Evolutionary conservation across 2,113 vertebrate genomes (phyloP).

Genomic region (Corythornis madagascariensis): DNA sequence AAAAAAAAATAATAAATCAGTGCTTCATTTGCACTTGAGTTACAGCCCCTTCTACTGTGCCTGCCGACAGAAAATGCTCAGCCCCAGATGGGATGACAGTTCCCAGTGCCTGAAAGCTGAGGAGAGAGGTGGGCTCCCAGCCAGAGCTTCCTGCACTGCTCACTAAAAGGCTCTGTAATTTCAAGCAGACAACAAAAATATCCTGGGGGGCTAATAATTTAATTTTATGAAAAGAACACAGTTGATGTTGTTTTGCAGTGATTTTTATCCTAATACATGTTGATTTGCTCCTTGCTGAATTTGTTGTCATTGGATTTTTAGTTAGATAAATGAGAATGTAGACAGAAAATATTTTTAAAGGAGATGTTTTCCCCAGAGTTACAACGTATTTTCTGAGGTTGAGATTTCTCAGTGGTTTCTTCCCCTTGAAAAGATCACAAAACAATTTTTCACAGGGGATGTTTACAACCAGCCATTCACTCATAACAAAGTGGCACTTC

Average conservation of each 20-base stretch:
- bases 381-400: neutral
- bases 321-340: neutral
- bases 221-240: neutral
- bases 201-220: neutral
- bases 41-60: neutral
- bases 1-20: neutral
- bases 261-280: neutral
- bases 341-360: neutral
- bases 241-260: neutral
- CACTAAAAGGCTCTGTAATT: neutral
- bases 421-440: neutral
- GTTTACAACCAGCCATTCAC: neutral
- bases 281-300: neutral
- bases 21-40: neutral
- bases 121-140: neutral
- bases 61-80: neutral
- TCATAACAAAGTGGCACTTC: neutral
- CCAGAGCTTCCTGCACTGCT: neutral
- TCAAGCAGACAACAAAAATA: neutral
- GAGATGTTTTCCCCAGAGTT: neutral
- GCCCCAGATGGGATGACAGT: neutral
- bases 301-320: neutral
- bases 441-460: neutral
- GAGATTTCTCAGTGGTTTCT: neutral
- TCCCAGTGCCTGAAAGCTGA: neutral